Conservation (phyloP, 2,113 vertebrate species). For the Takifugu bimaculatus region DNA sequence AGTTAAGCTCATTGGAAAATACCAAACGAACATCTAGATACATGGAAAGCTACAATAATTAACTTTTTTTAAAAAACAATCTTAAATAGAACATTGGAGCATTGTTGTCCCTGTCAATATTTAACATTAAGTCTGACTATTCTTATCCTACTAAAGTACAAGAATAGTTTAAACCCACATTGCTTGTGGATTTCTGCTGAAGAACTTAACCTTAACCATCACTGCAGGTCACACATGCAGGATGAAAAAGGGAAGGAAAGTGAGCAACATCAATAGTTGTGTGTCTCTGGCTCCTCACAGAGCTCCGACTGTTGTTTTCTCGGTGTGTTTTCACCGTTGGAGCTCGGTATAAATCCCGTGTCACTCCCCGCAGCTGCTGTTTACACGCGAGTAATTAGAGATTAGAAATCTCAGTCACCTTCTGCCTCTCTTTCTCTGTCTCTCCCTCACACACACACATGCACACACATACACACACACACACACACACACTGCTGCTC, state of each 20-base stretch:
- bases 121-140: not conserved
- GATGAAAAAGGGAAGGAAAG: no score
- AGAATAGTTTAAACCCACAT: no score
- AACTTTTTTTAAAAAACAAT: no score
- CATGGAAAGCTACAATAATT: no score
- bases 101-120: no score
- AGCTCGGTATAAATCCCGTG: conserved; percentile 17
- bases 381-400: conserved; percentile 55
- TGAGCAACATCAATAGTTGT: no score
- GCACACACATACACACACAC: no score
- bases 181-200: no score
- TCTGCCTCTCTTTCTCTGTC: conserved; percentile 23
- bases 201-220: not conserved
- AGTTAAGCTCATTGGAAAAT: no score
- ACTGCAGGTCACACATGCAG: not conserved
- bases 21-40: no score
- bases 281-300: not conserved
- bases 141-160: no score
- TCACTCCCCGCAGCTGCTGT: conserved; percentile 59
- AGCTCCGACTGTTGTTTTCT: not conserved
- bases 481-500: conserved; percentile 12
- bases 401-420: conserved; percentile 46
- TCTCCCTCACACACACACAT: conserved; percentile 8
- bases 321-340: not conserved
- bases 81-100: no score